Percentiles rank a stretch among this genome's conserved stretches.
Conservation (phyloP, 2,113 vertebrate genomes). For the Gopherus evgoodei region DNA sequence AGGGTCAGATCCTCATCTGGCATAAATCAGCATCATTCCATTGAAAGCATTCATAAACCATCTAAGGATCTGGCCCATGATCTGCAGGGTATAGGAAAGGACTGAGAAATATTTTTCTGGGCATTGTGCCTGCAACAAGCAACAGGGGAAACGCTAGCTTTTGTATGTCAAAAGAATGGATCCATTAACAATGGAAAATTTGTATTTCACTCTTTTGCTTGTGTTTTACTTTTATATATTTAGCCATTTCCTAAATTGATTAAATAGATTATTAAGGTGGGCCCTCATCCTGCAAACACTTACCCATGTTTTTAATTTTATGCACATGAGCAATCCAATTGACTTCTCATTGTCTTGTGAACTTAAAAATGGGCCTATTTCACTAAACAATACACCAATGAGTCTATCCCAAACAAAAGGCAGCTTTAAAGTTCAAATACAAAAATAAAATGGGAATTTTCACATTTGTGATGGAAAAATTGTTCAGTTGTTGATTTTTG, state of each 20-base stretch:
- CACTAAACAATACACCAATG: background rate
- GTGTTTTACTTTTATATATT: background rate
- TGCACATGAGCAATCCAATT: background rate
- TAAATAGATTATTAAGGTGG: background rate
- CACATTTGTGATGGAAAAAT: background rate
- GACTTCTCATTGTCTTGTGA: background rate
- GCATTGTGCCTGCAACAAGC: background rate
- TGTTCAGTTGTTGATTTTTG: background rate
- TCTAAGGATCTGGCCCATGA: rapidly evolving
- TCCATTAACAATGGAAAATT: background rate
- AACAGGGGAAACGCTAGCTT: background rate
- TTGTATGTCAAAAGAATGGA: background rate
- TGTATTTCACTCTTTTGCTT: background rate
- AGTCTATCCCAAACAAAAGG: background rate
- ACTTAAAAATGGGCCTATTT: background rate
- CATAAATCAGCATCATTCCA: background rate
- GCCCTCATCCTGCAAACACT: background rate
- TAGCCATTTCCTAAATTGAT: background rate
- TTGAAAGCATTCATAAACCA: background rate
- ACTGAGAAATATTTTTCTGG: background rate
- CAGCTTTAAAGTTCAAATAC: background rate
- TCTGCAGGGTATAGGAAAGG: background rate
- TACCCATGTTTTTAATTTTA: background rate
- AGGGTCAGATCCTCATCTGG: background rate
- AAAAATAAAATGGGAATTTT: background rate